Base-by-base conservation (phyloP, 2,113 vertebrate species). In the Microcebus griseorufus region DNA sequence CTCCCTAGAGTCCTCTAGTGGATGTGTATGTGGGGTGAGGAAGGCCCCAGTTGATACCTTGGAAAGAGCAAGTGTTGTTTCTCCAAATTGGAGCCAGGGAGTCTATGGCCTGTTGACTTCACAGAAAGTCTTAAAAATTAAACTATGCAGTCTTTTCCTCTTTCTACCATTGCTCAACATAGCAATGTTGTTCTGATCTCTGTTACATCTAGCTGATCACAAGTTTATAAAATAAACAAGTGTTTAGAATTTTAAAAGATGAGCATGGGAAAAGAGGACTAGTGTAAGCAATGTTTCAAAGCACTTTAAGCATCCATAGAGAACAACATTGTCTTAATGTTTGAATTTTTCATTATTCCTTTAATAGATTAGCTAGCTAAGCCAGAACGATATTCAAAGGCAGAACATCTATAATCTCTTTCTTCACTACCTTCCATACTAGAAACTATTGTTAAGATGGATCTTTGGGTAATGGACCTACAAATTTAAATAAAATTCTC, bases 331-430 rank as follows among this genome's bases (percentile, higher is more conserved):
- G 20, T 67, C 12, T 69, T 89, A 32, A n/a, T 67, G 82, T 90
- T 89, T 90, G 17, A 88, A 53, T 69, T 93, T 87, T 34, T 90
- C 23, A 58, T 70, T 67, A 64, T 65, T 85, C 82, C 32, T 81
- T 89, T 86, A 34, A 39, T 58, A 90, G 73, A 65, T 62, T 62
- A 88, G 11, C 22, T 42, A 67, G 62, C 39, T 25, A 83, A 58
- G 10, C 23, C 60, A 83, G n/a, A 75, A 75, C 32, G 69, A 76
- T 65, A 9, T 58, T 73, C 48, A 42, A 9, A 73, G 70, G 34
- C 1, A 78, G 34, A 62, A 4, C 55, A 60, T 37, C 60, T 81
- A 0, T 16, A 23, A 69, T 39, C 17, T 16, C 65, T 83, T 91
- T 86, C 55, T 95, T 93, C 42, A n/a, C 8, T 62, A 18, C 6